Base-by-base conservation (phyloP, 2,113 vertebrate species). In the Datnioides undecimradiatus region DNA sequence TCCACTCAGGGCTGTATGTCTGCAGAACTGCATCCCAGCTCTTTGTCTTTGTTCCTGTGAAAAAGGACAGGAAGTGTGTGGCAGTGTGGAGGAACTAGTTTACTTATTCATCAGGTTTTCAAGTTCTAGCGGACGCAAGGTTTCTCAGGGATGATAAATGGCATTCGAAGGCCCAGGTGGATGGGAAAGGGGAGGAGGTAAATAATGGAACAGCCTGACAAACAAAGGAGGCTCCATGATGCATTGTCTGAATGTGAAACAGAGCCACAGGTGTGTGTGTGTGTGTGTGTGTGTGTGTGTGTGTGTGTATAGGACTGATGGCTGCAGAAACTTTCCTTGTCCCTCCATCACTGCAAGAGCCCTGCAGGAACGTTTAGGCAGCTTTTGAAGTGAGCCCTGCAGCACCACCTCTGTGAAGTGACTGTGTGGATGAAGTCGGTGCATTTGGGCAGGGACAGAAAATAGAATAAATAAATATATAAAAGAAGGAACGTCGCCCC, bases 61-160 rank as follows among this genome's bases (percentile, higher is more conserved):
- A 84, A 84, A 77, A 79, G 79, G 72, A 91, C 89, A 89, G 90
- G 87, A 92, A 90, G 89, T 85, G 75, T 80, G 71, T 58, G 76
- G 80, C 82, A 84, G 62, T 82, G 74, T 79, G 76, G 76, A 82
- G 84, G 88, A 92, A 90, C 74, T 82, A 58, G 60, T 91, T 92
- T 91, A 92, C 87, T 94, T 91, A 93, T 92, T 93, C 88, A 93
- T 92, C 91, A 83, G 87, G 79, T 90, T 90, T 90, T 85, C 86
- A 87, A 84, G 84, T 91, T 90, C 51, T 68, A 34, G 76, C 64
- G 62, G 86, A 88, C 65, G 64, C 88, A 67, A 77, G 86, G 83
- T 86, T 92, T 89, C 89, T 79, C 69, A 17, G 83, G 79, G 83
- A 92, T 93, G 92, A 93, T 93, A 88, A 92, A 93, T 91, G 87